Conservation (phyloP, 2,888 invertebrate species). For the Coelinius sp. region DNA sequence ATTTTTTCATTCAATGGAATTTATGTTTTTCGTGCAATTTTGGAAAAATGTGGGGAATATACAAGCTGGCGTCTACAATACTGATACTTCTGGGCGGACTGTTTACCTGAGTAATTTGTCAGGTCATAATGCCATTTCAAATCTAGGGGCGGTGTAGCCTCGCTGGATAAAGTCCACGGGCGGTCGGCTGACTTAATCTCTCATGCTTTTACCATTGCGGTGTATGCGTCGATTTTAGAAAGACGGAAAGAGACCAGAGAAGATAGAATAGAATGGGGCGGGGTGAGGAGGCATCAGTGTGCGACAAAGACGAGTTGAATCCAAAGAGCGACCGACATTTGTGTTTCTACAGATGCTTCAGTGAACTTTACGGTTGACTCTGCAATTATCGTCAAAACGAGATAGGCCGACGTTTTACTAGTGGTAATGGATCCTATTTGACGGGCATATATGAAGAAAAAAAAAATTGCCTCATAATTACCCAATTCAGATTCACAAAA, state of each 20-base stretch:
- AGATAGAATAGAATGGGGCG: neutral
- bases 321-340: neutral
- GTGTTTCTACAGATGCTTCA: conserved; percentile 13
- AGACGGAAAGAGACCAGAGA: conserved; percentile 9
- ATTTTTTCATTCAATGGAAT: neutral
- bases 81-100: conserved; percentile 56
- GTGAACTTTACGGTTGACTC: conserved; percentile 36
- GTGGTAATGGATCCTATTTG: conserved; percentile 27
- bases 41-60: conserved; percentile 18
- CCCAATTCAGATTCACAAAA: neutral
- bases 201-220: conserved; percentile 33
- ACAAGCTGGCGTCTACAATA: neutral
- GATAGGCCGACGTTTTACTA: conserved; percentile 2
- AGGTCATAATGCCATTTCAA: conserved; percentile 57
- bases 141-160: conserved; percentile 45
- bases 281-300: neutral
- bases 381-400: conserved; percentile 32
- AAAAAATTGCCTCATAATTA: conserved; percentile 1
- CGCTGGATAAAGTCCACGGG: conserved; percentile 31
- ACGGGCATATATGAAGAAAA: conserved; percentile 14
- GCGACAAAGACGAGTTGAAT: conserved; percentile 4
- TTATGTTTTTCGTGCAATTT: neutral
- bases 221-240: conserved; percentile 4
- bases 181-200: conserved; percentile 49
- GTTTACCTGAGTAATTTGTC: conserved; percentile 68